Percentiles rank a stretch among this genome's conserved stretches.
These are phyloP conservation scores for Synanthedon myopaeformis DNA, from an alignment of 2,888 invertebrate species.

Conservation along the genomic window DNA sequence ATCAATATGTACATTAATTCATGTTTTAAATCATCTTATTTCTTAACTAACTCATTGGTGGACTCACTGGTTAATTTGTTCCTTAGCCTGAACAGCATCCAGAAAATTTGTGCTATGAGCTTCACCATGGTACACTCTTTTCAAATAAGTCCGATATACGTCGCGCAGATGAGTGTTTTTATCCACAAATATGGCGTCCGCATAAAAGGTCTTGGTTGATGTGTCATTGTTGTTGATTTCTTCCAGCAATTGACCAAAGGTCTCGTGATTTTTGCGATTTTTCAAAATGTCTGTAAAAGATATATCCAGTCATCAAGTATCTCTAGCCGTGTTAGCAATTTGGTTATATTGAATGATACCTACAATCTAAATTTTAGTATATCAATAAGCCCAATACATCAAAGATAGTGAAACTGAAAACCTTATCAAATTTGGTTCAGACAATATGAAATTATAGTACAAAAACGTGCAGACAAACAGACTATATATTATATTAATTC, in stretches of 20 bases:
- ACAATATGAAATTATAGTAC: too few relatives aligned
- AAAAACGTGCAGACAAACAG: too few relatives aligned
- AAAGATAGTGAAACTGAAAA: too few relatives aligned
- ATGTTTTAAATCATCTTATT: background rate
- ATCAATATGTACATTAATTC: too few relatives aligned
- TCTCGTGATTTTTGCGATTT: slow-evolving; percentile 66
- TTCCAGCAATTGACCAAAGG: slow-evolving; percentile 66
- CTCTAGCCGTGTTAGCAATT: too few relatives aligned
- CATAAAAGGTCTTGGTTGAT: slow-evolving; percentile 50
- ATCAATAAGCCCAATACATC: too few relatives aligned
- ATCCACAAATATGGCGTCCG: slow-evolving; percentile 73
- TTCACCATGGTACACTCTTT: slow-evolving; percentile 68
- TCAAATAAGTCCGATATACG: slow-evolving; percentile 63
- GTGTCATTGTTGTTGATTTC: slow-evolving; percentile 24
- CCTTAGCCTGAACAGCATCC: slow-evolving; percentile 32
- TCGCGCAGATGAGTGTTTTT: slow-evolving; percentile 62
- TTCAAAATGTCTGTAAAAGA: slow-evolving; percentile 32
- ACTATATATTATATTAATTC: too few relatives aligned
- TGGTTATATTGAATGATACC: too few relatives aligned
- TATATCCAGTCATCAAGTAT: too few relatives aligned
- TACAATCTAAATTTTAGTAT: too few relatives aligned
- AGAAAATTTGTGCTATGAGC: slow-evolving; percentile 68
- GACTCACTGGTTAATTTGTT: slow-evolving; percentile 65
- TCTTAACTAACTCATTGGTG: too few relatives aligned
- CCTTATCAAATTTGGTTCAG: too few relatives aligned